Evolutionary conservation across 35 echinoderm and acorn worm species (phyloP).

Genomic region (Chiridota heheva): DNA sequence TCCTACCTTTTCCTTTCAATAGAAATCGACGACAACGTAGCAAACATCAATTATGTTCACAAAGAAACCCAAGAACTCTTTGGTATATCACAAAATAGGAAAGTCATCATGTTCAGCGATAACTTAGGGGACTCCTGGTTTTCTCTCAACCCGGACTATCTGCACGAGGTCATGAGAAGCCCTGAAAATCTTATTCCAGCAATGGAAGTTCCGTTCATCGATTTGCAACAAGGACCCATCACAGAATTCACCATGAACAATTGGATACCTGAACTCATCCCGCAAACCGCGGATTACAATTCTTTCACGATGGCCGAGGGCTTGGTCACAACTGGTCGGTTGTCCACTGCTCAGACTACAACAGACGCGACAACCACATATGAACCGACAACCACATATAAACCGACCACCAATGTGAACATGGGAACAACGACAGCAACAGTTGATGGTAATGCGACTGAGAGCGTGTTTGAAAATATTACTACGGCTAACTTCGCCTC

Average conservation of each 20-base stretch:
- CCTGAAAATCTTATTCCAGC: conserved; percentile 12
- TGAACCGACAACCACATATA: no score
- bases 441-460: no score
- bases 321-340: not conserved
- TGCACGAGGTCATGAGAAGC: conserved; percentile 31
- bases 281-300: not conserved
- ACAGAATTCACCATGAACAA: not conserved
- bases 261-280: not conserved
- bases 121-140: conserved; percentile 75
- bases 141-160: conserved; percentile 54
- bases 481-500: no score
- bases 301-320: not conserved
- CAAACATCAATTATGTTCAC: conserved; percentile 57
- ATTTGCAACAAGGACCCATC: conserved; percentile 48
- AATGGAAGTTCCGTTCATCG: conserved; percentile 53
- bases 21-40: conserved; percentile 84
- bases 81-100: conserved; percentile 68
- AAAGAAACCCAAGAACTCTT: conserved; percentile 70
- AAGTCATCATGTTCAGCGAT: conserved; percentile 69
- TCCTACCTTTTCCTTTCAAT: not conserved
- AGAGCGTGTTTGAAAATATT: no score
- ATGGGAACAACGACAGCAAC: no score
- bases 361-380: not conserved
- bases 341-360: conserved; percentile 3
- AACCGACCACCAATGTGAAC: no score